Conservation (phyloP, 2,888 invertebrate genomes). For the Macrophya alboannulata region DNA sequence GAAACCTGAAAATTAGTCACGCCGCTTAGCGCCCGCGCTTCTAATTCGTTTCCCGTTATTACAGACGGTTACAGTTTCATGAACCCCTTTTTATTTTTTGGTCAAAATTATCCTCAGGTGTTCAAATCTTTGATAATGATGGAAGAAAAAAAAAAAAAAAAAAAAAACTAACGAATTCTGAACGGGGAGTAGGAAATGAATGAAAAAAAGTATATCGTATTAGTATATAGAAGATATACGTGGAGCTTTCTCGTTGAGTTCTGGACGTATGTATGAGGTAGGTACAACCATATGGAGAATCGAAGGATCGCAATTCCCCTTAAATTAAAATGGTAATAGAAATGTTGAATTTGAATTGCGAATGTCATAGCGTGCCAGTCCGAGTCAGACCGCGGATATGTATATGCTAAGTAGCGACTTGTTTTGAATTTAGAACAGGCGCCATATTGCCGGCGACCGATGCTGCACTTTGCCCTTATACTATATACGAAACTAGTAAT, state of each 20-base stretch:
- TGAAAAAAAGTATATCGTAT: background rate
- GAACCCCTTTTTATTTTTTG: slow-evolving; percentile 51
- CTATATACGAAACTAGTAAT: slow-evolving; percentile 63
- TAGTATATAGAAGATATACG: too few relatives aligned
- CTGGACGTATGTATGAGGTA: too few relatives aligned
- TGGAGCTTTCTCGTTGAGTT: too few relatives aligned
- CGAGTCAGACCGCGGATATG: slow-evolving; percentile 72
- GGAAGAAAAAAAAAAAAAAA: background rate
- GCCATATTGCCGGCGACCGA: slow-evolving; percentile 78
- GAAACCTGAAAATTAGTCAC: slow-evolving; percentile 62
- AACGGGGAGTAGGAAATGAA: background rate
- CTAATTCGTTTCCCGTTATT: slow-evolving; percentile 57
- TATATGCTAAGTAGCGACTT: slow-evolving; percentile 79
- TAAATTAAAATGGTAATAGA: slow-evolving; percentile 80
- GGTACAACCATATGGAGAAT: slow-evolving; percentile 33
- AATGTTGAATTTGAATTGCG: slow-evolving; percentile 79
- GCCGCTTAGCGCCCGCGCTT: slow-evolving; percentile 61
- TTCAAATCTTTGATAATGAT: slow-evolving; percentile 20
- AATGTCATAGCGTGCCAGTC: slow-evolving; percentile 78
- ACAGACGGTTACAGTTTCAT: slow-evolving; percentile 58
- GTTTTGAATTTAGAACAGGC: slow-evolving; percentile 80
- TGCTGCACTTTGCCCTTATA: slow-evolving; percentile 76
- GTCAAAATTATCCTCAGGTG: slow-evolving; percentile 58
- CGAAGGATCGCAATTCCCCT: slow-evolving; percentile 67
- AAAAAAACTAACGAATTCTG: background rate